Evolutionary conservation across 2,113 vertebrate species (phyloP).

Genomic region (Pangasianodon hypophthalmus): DNA sequence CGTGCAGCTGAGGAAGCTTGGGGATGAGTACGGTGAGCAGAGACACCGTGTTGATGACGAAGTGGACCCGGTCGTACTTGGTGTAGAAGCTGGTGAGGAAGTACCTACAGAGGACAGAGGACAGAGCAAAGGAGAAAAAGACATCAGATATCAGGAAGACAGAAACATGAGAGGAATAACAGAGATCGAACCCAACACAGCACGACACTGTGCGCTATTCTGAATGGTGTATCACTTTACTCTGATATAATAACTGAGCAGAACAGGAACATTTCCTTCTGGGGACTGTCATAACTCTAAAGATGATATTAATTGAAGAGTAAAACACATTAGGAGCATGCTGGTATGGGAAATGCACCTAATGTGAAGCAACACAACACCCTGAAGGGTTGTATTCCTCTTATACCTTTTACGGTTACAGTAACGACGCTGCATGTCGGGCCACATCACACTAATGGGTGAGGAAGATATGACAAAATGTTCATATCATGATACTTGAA

Average conservation of each 20-base stretch:
- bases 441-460: background rate
- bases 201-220: background rate
- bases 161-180: conserved; percentile 12
- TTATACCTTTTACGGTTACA: background rate
- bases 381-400: background rate
- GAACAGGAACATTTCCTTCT: background rate
- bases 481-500: background rate
- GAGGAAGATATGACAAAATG: too few relatives aligned
- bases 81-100: conserved; percentile 99
- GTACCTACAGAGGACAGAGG: conserved; percentile 76
- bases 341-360: background rate
- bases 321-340: background rate
- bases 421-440: background rate
- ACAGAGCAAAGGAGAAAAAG: conserved; percentile 2
- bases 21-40: conserved; percentile 95
- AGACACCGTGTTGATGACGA: conserved; percentile 92
- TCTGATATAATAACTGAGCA: background rate
- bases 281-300: background rate
- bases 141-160: conserved; percentile 11
- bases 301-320: background rate
- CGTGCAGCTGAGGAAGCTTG: conserved; percentile 94
- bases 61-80: conserved; percentile 92
- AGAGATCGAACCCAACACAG: background rate
- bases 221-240: background rate
- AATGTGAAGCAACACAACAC: background rate